phyloP scores from a whole-genome alignment of 2,888 invertebrate species.

The Hemithea aestivaria region DNA sequence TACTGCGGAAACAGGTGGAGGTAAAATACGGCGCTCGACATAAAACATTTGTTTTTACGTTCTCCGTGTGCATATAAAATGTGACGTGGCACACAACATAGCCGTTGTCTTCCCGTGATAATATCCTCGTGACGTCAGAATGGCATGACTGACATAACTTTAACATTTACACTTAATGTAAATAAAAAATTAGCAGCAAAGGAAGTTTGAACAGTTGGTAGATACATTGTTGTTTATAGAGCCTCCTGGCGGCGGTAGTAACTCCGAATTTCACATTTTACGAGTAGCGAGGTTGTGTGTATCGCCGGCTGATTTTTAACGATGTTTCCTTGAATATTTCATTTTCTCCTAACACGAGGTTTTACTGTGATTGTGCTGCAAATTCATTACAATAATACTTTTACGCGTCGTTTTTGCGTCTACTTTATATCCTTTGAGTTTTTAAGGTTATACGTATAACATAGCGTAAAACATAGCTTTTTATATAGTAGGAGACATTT shows the following conservation, averaged over 20 bases:
- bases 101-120: too few species aligned
- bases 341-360: constrained; percentile 25
- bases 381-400: constrained; percentile 20
- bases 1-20: too few species aligned
- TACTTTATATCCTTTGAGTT: constrained; percentile 4
- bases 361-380: constrained; percentile 21
- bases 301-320: constrained; percentile 21
- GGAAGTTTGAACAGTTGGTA: constrained; percentile 20
- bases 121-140: too few species aligned
- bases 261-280: constrained; percentile 26
- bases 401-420: constrained; percentile 3
- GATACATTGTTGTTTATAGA: constrained; percentile 14
- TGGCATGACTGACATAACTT: too few species aligned
- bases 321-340: constrained; percentile 23
- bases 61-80: too few species aligned
- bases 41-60: too few species aligned
- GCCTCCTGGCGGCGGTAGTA: constrained; percentile 15
- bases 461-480: too few species aligned
- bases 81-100: too few species aligned
- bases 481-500: too few species aligned
- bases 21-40: too few species aligned
- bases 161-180: constrained; percentile 1
- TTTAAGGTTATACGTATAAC: background rate
- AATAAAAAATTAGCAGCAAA: constrained; percentile 27
- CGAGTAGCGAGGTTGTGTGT: constrained; percentile 20